Base-by-base conservation (phyloP, 2,888 invertebrate species). In the Sepioteuthis lessoniana region DNA sequence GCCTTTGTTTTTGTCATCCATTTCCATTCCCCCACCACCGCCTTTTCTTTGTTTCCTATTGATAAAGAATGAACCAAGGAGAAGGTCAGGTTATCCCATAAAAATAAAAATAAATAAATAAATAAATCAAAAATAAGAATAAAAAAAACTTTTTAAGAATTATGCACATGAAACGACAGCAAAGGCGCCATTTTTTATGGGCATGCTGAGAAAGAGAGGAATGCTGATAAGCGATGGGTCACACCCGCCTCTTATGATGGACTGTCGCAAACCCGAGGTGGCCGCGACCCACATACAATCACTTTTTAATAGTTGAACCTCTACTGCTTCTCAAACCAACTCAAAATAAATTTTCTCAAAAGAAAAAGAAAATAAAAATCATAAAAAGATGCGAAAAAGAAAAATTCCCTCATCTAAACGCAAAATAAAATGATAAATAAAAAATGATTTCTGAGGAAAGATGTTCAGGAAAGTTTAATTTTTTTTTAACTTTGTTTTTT, bases 121-220 rank as follows among this genome's bases (percentile, higher is more conserved):
- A n/a, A n/a, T n/a, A n/a, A n/a, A n/a, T n/a, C n/a, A n/a, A n/a
- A 42, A 42, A 42, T 42, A 42, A 42, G 7, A 42, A 7, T 42
- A 42, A 42, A 42, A n/a, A 42, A 42, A 5, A 76, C n/a, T 31
- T 76, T 16, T 16, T 76, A 76, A 76, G 76, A 76, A 76, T 76
- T 76, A 76, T 76, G 76, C 16, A 19, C 76, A 76, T n/a, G 76
- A 76, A 76, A 76, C 76, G 76, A 76, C 76, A 76, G 76, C n/a
- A 76, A 76, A 76, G 76, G n/a, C 76, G 76, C n/a, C 76, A 76
- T 76, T n/a, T 76, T 76, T 76, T 76, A 76, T 76, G 76, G 76
- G 16, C 76, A n/a, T n/a, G 76, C 35, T 76, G 76, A 13, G 76
- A 76, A 35, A 76, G 76, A 76, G 76, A 76, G 13, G 76, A 76